Conservation (phyloP, 2,113 vertebrate genomes). For the Chlorodrepanis virens region DNA sequence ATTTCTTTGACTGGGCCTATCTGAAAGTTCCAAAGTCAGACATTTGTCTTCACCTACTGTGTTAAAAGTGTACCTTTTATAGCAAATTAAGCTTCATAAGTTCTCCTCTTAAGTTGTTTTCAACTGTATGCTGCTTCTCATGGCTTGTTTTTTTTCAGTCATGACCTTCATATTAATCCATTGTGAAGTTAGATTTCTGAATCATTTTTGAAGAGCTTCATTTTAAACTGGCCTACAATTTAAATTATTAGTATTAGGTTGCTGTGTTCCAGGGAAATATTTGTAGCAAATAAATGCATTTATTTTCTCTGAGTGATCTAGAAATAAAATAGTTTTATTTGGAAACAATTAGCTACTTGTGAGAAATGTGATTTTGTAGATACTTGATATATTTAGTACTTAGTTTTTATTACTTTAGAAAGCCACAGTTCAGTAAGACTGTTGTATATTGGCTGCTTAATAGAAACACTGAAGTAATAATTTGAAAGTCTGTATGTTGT, state of each 20-base stretch:
- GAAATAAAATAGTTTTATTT: background rate
- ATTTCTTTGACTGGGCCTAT: background rate
- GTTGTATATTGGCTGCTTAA: background rate
- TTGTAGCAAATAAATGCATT: background rate
- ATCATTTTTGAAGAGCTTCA: background rate
- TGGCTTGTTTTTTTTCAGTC: background rate
- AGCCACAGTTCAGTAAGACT: background rate
- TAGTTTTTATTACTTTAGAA: background rate
- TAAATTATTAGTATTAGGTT: background rate
- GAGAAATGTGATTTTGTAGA: background rate
- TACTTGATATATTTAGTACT: background rate
- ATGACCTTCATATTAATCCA: background rate
- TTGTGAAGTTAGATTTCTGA: background rate
- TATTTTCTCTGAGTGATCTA: background rate
- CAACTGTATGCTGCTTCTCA: background rate
- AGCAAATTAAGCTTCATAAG: background rate
- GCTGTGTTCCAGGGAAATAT: background rate
- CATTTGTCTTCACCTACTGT: background rate
- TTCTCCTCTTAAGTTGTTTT: background rate
- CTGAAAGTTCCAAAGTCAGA: background rate
- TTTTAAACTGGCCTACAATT: background rate
- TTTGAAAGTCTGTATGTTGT: rapidly evolving
- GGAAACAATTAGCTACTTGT: background rate
- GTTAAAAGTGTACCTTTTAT: background rate
- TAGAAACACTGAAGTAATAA: background rate